Evolutionary conservation across 2,888 invertebrate genomes (phyloP).

Genomic region (Hirtodrosophila confusa): DNA sequence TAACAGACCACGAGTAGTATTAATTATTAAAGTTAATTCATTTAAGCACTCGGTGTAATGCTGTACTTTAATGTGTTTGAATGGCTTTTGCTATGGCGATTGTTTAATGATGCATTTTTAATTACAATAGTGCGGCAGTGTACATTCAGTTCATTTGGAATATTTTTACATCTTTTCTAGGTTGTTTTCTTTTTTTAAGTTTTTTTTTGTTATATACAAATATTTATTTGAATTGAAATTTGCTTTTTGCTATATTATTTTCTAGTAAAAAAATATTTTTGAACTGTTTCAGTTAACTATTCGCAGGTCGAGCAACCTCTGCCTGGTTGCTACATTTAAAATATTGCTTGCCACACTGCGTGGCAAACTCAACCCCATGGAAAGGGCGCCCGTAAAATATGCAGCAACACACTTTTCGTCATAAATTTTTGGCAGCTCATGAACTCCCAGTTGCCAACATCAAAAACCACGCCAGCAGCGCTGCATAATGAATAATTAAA

Average conservation of each 20-base stretch:
- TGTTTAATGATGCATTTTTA: neutral
- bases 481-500: constrained; percentile 69
- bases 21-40: constrained; percentile 40
- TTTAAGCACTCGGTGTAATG: neutral
- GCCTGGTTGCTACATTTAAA: constrained; percentile 9
- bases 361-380: constrained; percentile 11
- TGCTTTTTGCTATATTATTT: too few relatives aligned
- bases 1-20: constrained; percentile 12
- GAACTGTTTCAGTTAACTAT: too few relatives aligned
- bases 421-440: constrained; percentile 58
- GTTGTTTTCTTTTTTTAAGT: too few relatives aligned
- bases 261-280: too few relatives aligned
- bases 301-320: neutral
- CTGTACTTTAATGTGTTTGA: neutral
- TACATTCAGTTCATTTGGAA: neutral
- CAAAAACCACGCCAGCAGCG: constrained; percentile 11
- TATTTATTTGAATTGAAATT: too few relatives aligned
- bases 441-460: constrained; percentile 17
- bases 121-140: neutral
- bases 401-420: constrained; percentile 63
- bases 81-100: neutral
- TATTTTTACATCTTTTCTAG: neutral
- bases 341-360: constrained; percentile 20
- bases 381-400: constrained; percentile 56
- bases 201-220: too few relatives aligned